Base-by-base conservation (phyloP, 2,888 invertebrate genomes). In the Galeopsomyia nigrocyanea region DNA sequence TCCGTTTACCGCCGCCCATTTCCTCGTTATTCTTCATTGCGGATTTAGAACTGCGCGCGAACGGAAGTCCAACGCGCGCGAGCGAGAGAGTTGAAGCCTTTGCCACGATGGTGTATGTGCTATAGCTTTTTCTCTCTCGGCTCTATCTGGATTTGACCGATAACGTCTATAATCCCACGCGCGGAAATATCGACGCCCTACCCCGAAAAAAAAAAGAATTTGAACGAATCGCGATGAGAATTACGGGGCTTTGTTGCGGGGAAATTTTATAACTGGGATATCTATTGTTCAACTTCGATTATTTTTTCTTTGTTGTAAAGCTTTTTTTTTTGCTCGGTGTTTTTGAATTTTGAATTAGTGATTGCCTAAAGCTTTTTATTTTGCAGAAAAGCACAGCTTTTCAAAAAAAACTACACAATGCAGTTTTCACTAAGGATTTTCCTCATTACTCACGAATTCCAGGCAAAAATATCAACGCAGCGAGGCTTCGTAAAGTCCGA, bases 21-120 rank as follows among this genome's bases (percentile, higher is more conserved):
- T 66, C 68, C 65, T 69, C 72, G 69, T 71, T 64, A 71, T 68
- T 64, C 67, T 57, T 75, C 61, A 53, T 68, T 67, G 70, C 71
- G 57, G 69, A 77, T 73, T 77, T 73, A 71, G 66, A 72, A 50
- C 62, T 67, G 46, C 26, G 46, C 50, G 46, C 46, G 22, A 53
- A 58, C 65, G 73, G 62, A 65, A 65, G 73, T 60, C 22, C 57
- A n/a, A n/a, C 47, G 10, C 39, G 67, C 49, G 22, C 49, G 50
- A 50, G 26, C 51, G 53, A 31, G 31, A 39, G 56, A 10, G 57
- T 16, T 5, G 31, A 17, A 13, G 50, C 7, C 17, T 21, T n/a
- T 17, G 22, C 26, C 39, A n/a, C 22, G 46, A 46, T n/a, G 46
- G 68, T 39, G 60, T 26, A n/a, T n/a, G 26, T 2, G 26, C 26